These are phyloP conservation scores for Gymnocephalus cernua DNA, from an alignment of 2,113 vertebrate species.

Conservation along the genomic window DNA sequence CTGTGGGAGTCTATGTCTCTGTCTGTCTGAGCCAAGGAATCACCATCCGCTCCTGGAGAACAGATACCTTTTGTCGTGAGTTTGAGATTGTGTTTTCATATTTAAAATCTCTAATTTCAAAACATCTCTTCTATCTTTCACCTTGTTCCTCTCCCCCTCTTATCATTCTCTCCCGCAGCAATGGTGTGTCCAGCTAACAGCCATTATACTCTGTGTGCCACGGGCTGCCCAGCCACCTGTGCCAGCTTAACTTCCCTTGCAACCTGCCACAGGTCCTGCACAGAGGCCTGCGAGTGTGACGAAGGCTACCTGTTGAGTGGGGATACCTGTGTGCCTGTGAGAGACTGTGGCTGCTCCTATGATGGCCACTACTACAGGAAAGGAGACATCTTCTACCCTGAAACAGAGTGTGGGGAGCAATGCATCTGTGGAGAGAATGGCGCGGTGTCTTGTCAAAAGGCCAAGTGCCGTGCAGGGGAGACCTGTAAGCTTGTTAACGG, in stretches of 20 bases:
- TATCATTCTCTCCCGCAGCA: slow-evolving; percentile 70
- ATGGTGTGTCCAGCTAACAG: slow-evolving; percentile 83
- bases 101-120: not conserved
- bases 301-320: slow-evolving; percentile 81
- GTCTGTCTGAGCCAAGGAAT: slow-evolving; percentile 74
- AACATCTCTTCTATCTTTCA: not conserved
- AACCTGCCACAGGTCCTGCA: slow-evolving; percentile 75
- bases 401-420: slow-evolving; percentile 60
- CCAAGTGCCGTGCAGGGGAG: slow-evolving; percentile 69
- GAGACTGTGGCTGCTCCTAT: slow-evolving; percentile 85
- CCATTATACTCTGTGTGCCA: slow-evolving; percentile 83
- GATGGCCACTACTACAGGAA: slow-evolving; percentile 80
- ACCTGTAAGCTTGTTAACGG: slow-evolving; percentile 73
- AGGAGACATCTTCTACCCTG: slow-evolving; percentile 77
- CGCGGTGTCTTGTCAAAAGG: slow-evolving; percentile 64
- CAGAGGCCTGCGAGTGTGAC: slow-evolving; percentile 86
- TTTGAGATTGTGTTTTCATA: slow-evolving; percentile 30
- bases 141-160: not conserved
- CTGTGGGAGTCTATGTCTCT: slow-evolving; percentile 67
- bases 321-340: slow-evolving; percentile 78
- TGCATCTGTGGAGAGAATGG: slow-evolving; percentile 79
- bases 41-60: slow-evolving; percentile 73
- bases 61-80: slow-evolving; percentile 77
- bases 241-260: slow-evolving; percentile 25
- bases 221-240: slow-evolving; percentile 80